Percentiles rank a stretch among this genome's conserved stretches.
Evolutionary conservation across 2,113 vertebrate species (phyloP).

Genomic region (Columba livia): DNA sequence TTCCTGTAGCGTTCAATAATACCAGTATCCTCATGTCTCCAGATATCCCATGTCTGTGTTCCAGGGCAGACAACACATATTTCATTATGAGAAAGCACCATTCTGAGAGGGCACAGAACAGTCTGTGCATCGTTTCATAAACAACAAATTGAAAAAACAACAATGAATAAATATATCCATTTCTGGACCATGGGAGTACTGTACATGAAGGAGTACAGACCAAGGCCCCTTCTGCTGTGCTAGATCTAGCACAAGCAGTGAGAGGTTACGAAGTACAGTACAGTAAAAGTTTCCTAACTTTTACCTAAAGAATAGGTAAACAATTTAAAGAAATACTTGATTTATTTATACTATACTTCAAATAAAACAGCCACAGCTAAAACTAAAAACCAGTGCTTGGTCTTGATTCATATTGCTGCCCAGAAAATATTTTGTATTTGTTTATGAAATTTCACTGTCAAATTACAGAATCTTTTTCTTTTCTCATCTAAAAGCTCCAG

Average conservation of each 20-base stretch:
- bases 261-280: not conserved
- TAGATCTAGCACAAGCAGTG: not conserved
- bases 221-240: not conserved
- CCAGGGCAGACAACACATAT: not conserved
- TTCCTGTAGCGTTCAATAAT: not conserved
- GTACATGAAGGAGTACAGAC: not conserved
- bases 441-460: not conserved
- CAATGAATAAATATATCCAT: not conserved
- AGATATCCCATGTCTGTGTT: not conserved
- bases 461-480: not conserved
- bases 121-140: not conserved
- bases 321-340: no score
- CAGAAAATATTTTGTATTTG: not conserved
- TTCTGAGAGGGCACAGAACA: not conserved
- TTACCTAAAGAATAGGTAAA: not conserved
- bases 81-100: not conserved
- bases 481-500: not conserved
- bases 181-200: accelerated
- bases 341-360: not conserved
- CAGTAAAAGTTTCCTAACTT: not conserved
- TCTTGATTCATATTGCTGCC: not conserved
- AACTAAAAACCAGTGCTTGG: not conserved
- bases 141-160: not conserved
- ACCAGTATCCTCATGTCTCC: not conserved
- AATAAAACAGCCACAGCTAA: not conserved